phyloP scores from a whole-genome alignment of 2,888 invertebrate genomes.

The Drosophila lacicola region DNA sequence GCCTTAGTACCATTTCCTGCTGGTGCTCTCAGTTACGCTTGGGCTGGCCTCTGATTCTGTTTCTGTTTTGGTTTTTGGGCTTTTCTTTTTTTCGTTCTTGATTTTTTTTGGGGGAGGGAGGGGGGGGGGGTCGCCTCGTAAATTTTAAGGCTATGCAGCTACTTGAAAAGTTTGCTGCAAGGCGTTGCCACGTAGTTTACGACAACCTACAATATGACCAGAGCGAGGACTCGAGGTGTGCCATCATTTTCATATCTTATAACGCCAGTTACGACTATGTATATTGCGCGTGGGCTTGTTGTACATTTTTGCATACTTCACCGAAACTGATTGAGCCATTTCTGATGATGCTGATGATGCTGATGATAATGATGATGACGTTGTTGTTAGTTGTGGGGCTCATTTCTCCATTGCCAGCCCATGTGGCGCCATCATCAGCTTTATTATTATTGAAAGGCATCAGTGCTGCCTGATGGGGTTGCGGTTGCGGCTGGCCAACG shows the following conservation, averaged over 20 bases:
- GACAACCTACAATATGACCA: constrained; percentile 32
- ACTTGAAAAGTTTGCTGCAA: constrained; percentile 68
- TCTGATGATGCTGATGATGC: constrained; percentile 39
- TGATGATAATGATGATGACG: constrained; percentile 13
- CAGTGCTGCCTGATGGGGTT: constrained; percentile 40
- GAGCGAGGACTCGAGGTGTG: constrained; percentile 48
- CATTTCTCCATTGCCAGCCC: constrained; percentile 17
- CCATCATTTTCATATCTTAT: constrained; percentile 70
- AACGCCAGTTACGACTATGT: constrained; percentile 45
- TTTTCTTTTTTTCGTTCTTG: constrained; percentile 35
- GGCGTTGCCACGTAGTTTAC: constrained; percentile 71
- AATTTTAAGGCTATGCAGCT: constrained; percentile 74
- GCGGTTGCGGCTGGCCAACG: constrained; percentile 38
- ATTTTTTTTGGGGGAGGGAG: constrained; percentile 32
- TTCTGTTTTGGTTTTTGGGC: constrained; percentile 35
- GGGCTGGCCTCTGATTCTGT: constrained; percentile 59
- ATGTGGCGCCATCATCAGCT: constrained; percentile 58
- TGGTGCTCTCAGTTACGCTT: constrained; percentile 59
- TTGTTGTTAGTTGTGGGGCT: not conserved
- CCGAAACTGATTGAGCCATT: constrained; percentile 66
- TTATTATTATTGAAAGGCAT: constrained; percentile 67
- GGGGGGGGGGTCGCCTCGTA: constrained; percentile 56
- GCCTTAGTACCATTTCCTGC: constrained; percentile 53
- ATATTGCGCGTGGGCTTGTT: constrained; percentile 18
- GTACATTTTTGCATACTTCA: constrained; percentile 55